Conservation (phyloP, 2,888 invertebrate genomes). For the Lepetodrilus schrolli region DNA sequence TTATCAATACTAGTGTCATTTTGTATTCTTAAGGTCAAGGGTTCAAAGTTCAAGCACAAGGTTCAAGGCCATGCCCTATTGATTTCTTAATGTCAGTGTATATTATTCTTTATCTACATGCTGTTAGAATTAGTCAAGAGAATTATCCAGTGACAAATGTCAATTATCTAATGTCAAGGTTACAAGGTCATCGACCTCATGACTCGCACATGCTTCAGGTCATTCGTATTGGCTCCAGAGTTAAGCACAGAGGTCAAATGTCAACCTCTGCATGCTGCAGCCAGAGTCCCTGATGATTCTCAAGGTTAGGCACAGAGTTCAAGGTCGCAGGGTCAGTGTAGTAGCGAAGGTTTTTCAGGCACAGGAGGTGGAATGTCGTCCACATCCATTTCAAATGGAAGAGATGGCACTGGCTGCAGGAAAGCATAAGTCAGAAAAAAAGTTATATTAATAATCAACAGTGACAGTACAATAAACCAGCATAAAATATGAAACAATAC, state of each 20-base stretch:
- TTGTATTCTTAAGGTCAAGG: not conserved
- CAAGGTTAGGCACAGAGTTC: constrained; percentile 17
- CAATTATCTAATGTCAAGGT: constrained; percentile 1
- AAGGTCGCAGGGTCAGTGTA: constrained; percentile 17
- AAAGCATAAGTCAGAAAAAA: too few species aligned
- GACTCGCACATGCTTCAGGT: constrained; percentile 16
- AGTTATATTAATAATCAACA: too few species aligned
- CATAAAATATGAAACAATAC: too few species aligned
- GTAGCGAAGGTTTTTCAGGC: constrained; percentile 31
- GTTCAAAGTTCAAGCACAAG: not conserved
- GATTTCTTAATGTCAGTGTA: too few species aligned
- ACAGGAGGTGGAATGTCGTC: constrained; percentile 29
- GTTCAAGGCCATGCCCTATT: constrained; percentile 12
- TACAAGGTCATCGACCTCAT: not conserved
- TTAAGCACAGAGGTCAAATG: constrained; percentile 3
- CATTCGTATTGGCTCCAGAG: constrained; percentile 9
- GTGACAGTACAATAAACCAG: too few species aligned
- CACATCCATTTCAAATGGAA: constrained; percentile 20
- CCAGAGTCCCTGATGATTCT: not conserved
- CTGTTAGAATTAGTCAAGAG: too few species aligned
- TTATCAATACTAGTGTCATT: not conserved
- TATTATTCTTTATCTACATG: not conserved
- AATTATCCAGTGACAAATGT: too few species aligned
- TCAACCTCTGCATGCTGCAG: constrained; percentile 7
- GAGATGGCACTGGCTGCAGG: constrained; percentile 25